Base-by-base conservation (phyloP, 2,113 vertebrate genomes). In the Takifugu flavidus region DNA sequence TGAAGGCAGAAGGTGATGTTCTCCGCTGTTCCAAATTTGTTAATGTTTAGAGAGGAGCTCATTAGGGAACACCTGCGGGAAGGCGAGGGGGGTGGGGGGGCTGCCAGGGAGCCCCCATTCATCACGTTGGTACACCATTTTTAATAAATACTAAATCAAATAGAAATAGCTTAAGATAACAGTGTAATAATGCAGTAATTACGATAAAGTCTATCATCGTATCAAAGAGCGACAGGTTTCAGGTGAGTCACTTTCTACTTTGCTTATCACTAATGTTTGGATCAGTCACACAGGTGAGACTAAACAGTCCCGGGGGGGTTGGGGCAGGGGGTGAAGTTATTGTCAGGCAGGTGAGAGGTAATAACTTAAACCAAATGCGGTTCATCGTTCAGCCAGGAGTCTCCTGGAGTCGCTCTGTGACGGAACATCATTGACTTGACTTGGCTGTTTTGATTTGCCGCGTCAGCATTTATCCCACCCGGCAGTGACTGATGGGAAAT, bases 1-100 rank as follows among this genome's bases (percentile, higher is more conserved):
- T 95, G 89, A 86, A 86, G 69, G 76, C 73, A 76, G 61, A 72
- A 67, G 84, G 72, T 68, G 82, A 69, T 62, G 82, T 73, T 80
- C 57, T 79, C 67, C 58, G 53, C 74, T 78, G 67, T 77, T 88
- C 78, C 77, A 87, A 86, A 91, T 89, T 84, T 89, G 89, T 91
- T 88, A 85, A 85, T 82, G 72, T 89, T 91, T 83, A 88, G 86
- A 88, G 79, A 79, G 86, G 85, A 86, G 85, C 85, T 82, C 89
- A 90, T 88, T 90, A 88, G 82, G 75, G 72, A 83, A 82, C 77
- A 90, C 88, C 88, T 90, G 88, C 71, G 82, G 87, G 78, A 78
- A 81, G 10, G 45, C 28, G 62, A 53, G 62, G 64, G 63, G 66
- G 63, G 62, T 52, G 70, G 65, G 70, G 59, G 52, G 43, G 51